Evolutionary conservation across 1,140 invertebrate species (phyloP), one percentile per base, ranked within the genome.

Genomic region (Eciton burchellii): DNA sequence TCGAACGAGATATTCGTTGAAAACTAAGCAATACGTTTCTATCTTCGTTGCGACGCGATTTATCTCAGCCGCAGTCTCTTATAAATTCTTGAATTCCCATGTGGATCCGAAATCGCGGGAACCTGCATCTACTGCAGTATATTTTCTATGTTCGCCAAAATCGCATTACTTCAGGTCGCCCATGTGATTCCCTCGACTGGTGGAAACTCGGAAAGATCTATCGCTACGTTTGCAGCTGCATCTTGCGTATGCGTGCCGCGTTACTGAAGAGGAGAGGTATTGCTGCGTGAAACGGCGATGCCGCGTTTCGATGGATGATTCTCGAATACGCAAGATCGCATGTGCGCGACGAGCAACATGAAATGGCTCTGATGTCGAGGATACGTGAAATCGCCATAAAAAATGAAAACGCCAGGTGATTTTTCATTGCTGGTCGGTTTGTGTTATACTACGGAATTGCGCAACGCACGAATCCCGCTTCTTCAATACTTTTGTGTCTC

Each of bases 111-210:
- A 79, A 79, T 79, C 49, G 63, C 41, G 72, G 35, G 70, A 56
- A 79, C 62, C 74, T 79, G 41, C 62, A 68, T 77, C 74, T 35
- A 68, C 49, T 77, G 49, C 62, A 68, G 56, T 16, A 21, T 49
- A 76, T 56, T 70, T 35, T 14, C 45, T 12, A 21, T 70, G 74
- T 79, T 68, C 63, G 63, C 63, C 74, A 56, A 79, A 79, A 79
- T 79, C 49, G 63, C 74, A 79, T 79, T 79, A 79, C 74, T 56
- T 79, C 52, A 79, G 21, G 63, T 79, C 63, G 74, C 21, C 74
- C 41, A 35, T 47, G 74, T 79, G 63, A 79, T 79, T 79, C 70
- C 70, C 74, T 8, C 49, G 63, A n/a, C 16, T 79, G 24, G 63
- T 6, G 63, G 16, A 77, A 77, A 56, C 35, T 16, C 35, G 74